Percentiles rank a stretch among this genome's conserved stretches.
These are phyloP conservation scores for Polyergus mexicanus DNA, from an alignment of 1,140 invertebrate genomes.

Conservation along the genomic window DNA sequence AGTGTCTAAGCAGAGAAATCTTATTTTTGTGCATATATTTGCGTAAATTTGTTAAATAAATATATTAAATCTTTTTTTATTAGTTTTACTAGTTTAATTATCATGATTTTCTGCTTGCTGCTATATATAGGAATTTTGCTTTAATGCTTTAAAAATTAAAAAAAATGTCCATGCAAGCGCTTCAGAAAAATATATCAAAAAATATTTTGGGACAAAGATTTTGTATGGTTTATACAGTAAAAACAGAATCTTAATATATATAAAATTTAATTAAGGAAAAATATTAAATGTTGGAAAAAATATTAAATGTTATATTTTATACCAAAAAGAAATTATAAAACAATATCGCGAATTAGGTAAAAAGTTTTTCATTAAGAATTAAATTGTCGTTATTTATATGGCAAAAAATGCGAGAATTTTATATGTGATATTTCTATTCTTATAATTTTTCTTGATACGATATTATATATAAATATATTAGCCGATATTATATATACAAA, in stretches of 20 bases:
- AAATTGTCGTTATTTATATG: not conserved
- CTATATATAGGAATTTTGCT: not conserved
- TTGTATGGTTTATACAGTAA: not conserved
- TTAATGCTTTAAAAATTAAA: not conserved
- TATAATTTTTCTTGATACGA: not conserved
- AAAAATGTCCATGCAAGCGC: not conserved
- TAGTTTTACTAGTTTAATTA: not conserved
- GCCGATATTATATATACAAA: not conserved
- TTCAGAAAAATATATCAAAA: no score
- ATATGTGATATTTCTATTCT: not conserved
- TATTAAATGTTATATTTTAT: not conserved
- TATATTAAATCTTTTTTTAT: not conserved
- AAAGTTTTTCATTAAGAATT: not conserved
- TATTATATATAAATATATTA: not conserved
- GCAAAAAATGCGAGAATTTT: not conserved
- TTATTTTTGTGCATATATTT: not conserved
- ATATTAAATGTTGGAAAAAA: not conserved
- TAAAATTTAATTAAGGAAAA: not conserved
- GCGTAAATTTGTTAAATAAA: constrained; percentile 18
- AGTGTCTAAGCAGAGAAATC: not conserved
- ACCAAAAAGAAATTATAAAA: constrained; percentile 8
- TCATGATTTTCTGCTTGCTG: not conserved
- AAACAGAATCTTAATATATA: not conserved
- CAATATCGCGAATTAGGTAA: not conserved
- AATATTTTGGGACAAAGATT: no score